Evolutionary conservation across 2,888 invertebrate species (phyloP), one percentile per base, ranked within the genome.

Genomic region (Selenia dentaria): DNA sequence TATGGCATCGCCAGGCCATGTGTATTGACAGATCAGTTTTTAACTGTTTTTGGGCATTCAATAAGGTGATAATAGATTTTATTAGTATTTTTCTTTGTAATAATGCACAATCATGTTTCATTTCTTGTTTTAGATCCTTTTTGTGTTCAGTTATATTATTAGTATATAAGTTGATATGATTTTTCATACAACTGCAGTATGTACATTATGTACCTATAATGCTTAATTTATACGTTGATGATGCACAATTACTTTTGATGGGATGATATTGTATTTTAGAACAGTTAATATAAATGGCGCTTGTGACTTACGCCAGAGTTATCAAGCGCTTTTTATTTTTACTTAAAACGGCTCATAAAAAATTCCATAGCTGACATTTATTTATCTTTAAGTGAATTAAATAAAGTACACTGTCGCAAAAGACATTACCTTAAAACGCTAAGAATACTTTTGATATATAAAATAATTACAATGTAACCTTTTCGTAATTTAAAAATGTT

Each of bases 391-490:
- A 85, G 83, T 78, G 65, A 74, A 78, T 73, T 70, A 74, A 16
- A 75, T 75, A 67, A 84, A 87, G 86, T 88, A 87, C 86, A 85
- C 68, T 79, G 83, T 87, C 81, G 65, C 70, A 84, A 86, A 88
- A 87, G 85, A 88, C 85, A 84, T 81, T 82, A 79, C 79, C 80
- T 81, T 75, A 68, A 75, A 78, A 40, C 42, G 68, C 73, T 87
- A 85, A 86, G 82, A 76, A 76, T 81, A 83, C 68, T 80, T 84
- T 87, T 86, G 77, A 79, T 83, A 81, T 83, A 79, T 46, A 76
- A 68, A 72, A 77, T 70, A 76, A 88, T 89, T 84, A 83, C 83
- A 77, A 85, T 85, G 71, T 89, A 88, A 88, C 84, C 83, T 80
- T 22, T 74, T 64, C 70, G 68, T 76, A 66, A 64, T 79, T 80